These are phyloP conservation scores for Spea bombifrons DNA, from an alignment of 2,113 vertebrate species.

Conservation along the genomic window DNA sequence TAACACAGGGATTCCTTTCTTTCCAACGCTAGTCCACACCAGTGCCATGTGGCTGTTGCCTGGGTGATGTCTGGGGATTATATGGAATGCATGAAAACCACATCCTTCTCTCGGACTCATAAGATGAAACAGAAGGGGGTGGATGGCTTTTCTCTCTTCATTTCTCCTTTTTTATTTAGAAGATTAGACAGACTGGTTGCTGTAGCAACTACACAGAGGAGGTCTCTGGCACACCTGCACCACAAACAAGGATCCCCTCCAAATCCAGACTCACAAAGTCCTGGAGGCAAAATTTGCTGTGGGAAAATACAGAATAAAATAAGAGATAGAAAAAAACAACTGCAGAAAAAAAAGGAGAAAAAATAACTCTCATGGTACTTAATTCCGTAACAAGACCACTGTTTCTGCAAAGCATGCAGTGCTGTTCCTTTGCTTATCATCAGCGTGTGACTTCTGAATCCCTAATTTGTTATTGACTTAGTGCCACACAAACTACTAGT, in stretches of 20 bases:
- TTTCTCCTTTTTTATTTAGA: slow-evolving; percentile 68
- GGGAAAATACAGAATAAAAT: slow-evolving; percentile 48
- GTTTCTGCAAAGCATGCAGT: not conserved
- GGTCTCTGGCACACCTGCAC: slow-evolving; percentile 72
- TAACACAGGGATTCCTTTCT: slow-evolving; percentile 61
- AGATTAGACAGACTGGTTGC: slow-evolving; percentile 76
- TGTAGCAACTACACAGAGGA: slow-evolving; percentile 67
- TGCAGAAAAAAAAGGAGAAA: slow-evolving; percentile 11
- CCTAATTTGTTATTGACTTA: slow-evolving; percentile 2
- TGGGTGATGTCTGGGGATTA: slow-evolving; percentile 70
- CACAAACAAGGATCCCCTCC: slow-evolving; percentile 54
- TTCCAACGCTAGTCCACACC: slow-evolving; percentile 50
- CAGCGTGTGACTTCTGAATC: not conserved
- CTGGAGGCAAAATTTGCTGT: slow-evolving; percentile 52
- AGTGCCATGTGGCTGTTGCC: slow-evolving; percentile 71
- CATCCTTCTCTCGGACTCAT: slow-evolving; percentile 67
- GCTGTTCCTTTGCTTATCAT: not conserved
- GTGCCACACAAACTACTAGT: not conserved
- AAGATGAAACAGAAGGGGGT: slow-evolving; percentile 69
- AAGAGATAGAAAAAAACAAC: slow-evolving; percentile 14
- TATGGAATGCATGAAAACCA: slow-evolving; percentile 68
- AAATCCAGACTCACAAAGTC: slow-evolving; percentile 48
- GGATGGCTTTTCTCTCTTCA: slow-evolving; percentile 66
- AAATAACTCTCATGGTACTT: not conserved
- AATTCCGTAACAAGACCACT: not conserved